Evolutionary conservation across 1,140 invertebrate species (phyloP).

Genomic region (Capitella teleta): DNA sequence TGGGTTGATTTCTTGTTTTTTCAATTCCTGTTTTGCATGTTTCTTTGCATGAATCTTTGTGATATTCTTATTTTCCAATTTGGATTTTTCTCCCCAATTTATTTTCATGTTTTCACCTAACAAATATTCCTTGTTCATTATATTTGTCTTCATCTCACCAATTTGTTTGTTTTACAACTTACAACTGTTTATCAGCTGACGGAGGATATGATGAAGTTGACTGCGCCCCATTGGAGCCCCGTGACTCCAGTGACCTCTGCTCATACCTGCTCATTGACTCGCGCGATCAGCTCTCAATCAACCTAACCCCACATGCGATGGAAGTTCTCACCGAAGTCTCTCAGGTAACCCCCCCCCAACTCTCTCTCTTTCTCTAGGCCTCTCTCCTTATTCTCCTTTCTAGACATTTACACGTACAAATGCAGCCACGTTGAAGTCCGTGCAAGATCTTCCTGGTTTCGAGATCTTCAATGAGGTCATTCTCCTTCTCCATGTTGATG

Average conservation of each 20-base stretch:
- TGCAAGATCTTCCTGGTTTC: slow-evolving; percentile 6
- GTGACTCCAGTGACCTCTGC: slow-evolving; percentile 47
- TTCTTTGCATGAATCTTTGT: no score
- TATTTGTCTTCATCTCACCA: no score
- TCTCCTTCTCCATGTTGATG: no score
- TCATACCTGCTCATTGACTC: slow-evolving; percentile 58
- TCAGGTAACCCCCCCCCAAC: no score
- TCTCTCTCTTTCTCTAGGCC: no score
- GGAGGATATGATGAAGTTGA: slow-evolving; percentile 25
- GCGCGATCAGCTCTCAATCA: slow-evolving; percentile 56
- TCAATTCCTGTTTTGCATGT: neutral
- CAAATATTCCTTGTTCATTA: no score
- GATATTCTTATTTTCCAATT: neutral
- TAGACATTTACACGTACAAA: slow-evolving; percentile 1
- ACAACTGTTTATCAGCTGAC: slow-evolving; percentile 41
- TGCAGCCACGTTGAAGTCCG: neutral
- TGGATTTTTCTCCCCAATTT: no score
- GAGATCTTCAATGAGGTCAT: slow-evolving; percentile 10
- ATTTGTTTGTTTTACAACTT: no score
- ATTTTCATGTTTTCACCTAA: no score
- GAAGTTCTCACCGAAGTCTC: slow-evolving; percentile 52
- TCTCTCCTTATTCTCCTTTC: no score
- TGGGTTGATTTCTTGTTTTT: neutral
- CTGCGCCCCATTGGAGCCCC: no score
- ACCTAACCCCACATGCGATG: slow-evolving; percentile 53